Evolutionary conservation across 2,797 vertebrate genomes (phyloP).

Genomic region (Lindbergichthys nudifrons): DNA sequence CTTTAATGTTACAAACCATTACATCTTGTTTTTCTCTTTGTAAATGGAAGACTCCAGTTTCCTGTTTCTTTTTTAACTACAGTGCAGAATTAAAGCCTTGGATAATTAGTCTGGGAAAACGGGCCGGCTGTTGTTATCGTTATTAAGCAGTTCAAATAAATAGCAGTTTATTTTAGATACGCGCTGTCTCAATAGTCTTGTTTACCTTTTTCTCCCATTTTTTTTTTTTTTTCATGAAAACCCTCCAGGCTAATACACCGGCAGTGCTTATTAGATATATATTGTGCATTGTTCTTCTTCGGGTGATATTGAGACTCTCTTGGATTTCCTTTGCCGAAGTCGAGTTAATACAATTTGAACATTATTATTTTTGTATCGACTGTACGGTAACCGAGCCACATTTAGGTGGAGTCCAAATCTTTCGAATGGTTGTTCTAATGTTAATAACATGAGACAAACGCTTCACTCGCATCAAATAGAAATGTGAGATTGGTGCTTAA

Average conservation of each 20-base stretch:
- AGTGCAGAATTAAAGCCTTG: conserved; percentile 19
- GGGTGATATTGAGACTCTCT: background rate
- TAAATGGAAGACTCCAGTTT: background rate
- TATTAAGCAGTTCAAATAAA: conserved; percentile 37
- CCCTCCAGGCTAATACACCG: conserved; percentile 41
- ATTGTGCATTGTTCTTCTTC: conserved; percentile 8
- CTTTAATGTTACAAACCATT: background rate
- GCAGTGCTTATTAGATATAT: conserved; percentile 11
- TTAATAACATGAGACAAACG: conserved; percentile 38
- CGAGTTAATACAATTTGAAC: conserved; percentile 20
- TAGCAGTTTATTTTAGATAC: conserved; percentile 35
- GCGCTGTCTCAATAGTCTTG: conserved; percentile 48
- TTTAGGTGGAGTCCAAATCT: conserved; percentile 43
- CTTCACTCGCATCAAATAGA: conserved; percentile 29
- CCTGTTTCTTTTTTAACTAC: conserved; percentile 25
- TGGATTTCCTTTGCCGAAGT: conserved; percentile 11
- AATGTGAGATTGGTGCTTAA: conserved; percentile 12
- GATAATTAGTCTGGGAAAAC: conserved; percentile 44
- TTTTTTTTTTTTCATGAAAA: conserved; percentile 11
- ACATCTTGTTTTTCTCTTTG: background rate
- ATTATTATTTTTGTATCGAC: background rate
- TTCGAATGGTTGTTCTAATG: conserved; percentile 26
- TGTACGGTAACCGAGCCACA: conserved; percentile 1
- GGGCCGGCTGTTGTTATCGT: conserved; percentile 39
- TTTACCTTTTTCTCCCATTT: conserved; percentile 43